phyloP scores from a whole-genome alignment of 2,797 vertebrate species.

The Loriculus beryllinus region DNA sequence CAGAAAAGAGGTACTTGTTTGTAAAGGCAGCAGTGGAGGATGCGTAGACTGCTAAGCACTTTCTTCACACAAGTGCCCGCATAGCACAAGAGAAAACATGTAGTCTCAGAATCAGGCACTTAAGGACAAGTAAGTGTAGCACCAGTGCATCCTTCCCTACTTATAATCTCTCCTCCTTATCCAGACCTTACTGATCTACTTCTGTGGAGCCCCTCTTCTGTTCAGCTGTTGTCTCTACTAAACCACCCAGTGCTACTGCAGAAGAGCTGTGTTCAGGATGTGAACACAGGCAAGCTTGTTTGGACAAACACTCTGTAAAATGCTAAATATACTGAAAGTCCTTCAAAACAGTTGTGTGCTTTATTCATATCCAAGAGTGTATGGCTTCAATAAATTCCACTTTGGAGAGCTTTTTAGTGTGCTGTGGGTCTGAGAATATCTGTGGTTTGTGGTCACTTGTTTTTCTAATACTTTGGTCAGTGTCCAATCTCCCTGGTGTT shows the following conservation, averaged over 20 bases:
- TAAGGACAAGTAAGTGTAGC: neutral
- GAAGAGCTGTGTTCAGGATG: neutral
- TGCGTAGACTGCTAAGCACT: neutral
- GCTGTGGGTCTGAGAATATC: slow-evolving; percentile 60
- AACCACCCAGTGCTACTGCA: neutral
- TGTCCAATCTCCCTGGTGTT: slow-evolving; percentile 59
- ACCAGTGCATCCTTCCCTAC: neutral
- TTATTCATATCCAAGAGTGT: slow-evolving; percentile 33
- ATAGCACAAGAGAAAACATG: neutral
- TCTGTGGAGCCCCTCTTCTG: neutral
- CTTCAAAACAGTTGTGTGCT: slow-evolving; percentile 48
- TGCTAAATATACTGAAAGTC: neutral
- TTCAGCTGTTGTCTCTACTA: neutral
- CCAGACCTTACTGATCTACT: neutral
- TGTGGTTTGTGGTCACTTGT: slow-evolving; percentile 71
- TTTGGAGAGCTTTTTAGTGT: slow-evolving; percentile 52
- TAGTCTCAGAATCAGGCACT: neutral
- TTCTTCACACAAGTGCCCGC: neutral
- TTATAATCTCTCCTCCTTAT: neutral
- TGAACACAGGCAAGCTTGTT: neutral
- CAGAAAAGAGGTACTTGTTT: neutral
- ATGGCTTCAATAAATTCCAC: slow-evolving; percentile 67
- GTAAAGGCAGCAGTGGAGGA: neutral
- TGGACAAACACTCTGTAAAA: neutral
- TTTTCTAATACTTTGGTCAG: slow-evolving; percentile 70